Base-by-base conservation (phyloP, 2,888 invertebrate species). In the Stegana nigrithorax region DNA sequence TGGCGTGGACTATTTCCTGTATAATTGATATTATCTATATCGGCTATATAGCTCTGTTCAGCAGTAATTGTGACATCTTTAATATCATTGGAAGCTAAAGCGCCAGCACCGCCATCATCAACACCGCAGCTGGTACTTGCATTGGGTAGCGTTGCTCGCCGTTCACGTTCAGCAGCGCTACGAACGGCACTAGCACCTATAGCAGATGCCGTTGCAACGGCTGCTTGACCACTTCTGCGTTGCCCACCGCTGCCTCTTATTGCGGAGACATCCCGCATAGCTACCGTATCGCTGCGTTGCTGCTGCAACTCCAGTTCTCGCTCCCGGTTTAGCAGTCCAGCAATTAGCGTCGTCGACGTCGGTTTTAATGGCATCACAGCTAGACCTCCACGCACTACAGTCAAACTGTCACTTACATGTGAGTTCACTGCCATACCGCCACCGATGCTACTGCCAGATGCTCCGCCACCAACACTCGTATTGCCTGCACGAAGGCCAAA, bases 291-390 rank as follows among this genome's bases (percentile, higher is more conserved):
- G 63, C 44, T 61, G 0, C 60, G 50, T 4, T 6, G 6, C 14
- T 76, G 74, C 21, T 69, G 71, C n/a, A n/a, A n/a, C 45, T 83
- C 82, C 60, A 75, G 75, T 14, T 86, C 85, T 66, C 82, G 81
- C 70, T 91, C 91, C 4, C 89, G 87, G 69, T 89, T 90, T 25
- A 93, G 88, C 25, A 95, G 87, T n/a, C 95, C 95, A 0, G 93
- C 93, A 55, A 97, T 87, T 59, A 96, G 86, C 0, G 94, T 94
- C 0, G 94, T 93, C 45, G 93, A 93, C 0, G 94, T 92, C 0
- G 96, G 96, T 83, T 97, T 97, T 39, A 93, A 71, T 10, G 79
- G 72, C 74, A 82, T 75, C 0, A 75, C 76, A 2, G 80, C 74
- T 26, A 77, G 51, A 0, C 77, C 78, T n/a, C 73, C 75, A 3